These are phyloP conservation scores for Cyphomyrus plagiostoma DNA, from an alignment of 2,113 vertebrate species.

Conservation along the genomic window DNA sequence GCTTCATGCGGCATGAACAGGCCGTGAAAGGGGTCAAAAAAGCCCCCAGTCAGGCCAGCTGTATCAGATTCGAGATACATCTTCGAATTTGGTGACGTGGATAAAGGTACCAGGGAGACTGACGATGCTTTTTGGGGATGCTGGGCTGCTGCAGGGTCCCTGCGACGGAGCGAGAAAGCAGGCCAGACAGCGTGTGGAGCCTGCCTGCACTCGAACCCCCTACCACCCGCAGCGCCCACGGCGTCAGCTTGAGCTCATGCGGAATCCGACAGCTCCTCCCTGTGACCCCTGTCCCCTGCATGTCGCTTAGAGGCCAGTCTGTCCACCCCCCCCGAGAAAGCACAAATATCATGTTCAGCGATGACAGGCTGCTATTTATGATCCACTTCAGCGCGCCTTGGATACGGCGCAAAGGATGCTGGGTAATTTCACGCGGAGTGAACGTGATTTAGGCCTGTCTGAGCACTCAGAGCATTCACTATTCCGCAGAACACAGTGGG, in stretches of 20 bases:
- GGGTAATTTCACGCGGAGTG: background rate
- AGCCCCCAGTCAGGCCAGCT: background rate
- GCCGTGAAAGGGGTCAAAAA: background rate
- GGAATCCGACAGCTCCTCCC: conserved; percentile 58
- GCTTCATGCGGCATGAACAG: background rate
- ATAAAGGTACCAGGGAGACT: conserved; percentile 53
- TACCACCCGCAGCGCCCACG: conserved; percentile 62
- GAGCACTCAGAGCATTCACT: background rate
- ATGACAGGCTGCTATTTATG: conserved; percentile 13
- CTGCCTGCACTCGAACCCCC: conserved; percentile 58
- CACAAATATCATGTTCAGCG: conserved; percentile 44
- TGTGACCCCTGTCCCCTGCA: conserved; percentile 61
- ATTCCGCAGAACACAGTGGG: background rate
- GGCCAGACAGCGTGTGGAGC: conserved; percentile 60
- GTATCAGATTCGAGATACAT: conserved; percentile 23
- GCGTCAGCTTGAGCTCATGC: conserved; percentile 46
- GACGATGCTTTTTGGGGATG: conserved; percentile 60
- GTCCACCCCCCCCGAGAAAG: conserved; percentile 36
- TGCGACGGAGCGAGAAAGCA: conserved; percentile 62
- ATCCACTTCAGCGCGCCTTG: background rate
- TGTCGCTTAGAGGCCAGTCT: conserved; percentile 47
- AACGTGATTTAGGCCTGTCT: background rate
- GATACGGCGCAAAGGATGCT: background rate
- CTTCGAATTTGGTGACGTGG: conserved; percentile 50
- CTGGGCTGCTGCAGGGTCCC: conserved; percentile 46